A percentile compares a stretch with the other conserved stretches of the same genome.
Evolutionary conservation across 2,113 vertebrate genomes (phyloP).

Genomic region (Podiceps cristatus): DNA sequence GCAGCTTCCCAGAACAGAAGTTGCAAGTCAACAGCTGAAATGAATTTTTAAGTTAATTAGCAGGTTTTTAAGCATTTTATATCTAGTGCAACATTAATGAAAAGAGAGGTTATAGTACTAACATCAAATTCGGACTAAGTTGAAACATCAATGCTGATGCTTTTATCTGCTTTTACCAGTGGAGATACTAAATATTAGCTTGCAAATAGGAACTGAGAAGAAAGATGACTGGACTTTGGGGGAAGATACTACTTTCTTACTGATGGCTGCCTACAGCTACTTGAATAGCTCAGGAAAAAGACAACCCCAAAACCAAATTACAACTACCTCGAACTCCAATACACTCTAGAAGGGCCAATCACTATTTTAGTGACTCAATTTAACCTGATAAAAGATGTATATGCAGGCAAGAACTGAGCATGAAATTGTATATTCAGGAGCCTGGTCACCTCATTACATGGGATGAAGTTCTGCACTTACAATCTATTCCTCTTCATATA

Average conservation of each 20-base stretch:
- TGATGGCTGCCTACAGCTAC: background rate
- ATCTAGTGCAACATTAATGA: background rate
- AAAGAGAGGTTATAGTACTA: background rate
- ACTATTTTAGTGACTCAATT: background rate
- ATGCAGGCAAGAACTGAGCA: background rate
- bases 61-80: background rate
- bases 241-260: background rate
- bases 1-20: background rate
- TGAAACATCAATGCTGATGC: background rate
- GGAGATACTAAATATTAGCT: background rate
- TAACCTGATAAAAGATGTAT: background rate
- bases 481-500: background rate
- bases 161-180: background rate
- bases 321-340: background rate
- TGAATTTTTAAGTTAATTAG: background rate
- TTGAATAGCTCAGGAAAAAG: background rate
- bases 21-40: background rate
- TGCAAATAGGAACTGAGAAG: background rate
- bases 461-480: background rate
- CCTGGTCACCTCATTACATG: background rate
- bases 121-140: background rate
- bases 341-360: background rate
- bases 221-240: accelerated
- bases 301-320: background rate
- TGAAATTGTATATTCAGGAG: background rate